A percentile compares a stretch with the other conserved stretches of the same genome.
phyloP scores from a whole-genome alignment of 2,888 invertebrate species.

The Agrypnus murinus region DNA sequence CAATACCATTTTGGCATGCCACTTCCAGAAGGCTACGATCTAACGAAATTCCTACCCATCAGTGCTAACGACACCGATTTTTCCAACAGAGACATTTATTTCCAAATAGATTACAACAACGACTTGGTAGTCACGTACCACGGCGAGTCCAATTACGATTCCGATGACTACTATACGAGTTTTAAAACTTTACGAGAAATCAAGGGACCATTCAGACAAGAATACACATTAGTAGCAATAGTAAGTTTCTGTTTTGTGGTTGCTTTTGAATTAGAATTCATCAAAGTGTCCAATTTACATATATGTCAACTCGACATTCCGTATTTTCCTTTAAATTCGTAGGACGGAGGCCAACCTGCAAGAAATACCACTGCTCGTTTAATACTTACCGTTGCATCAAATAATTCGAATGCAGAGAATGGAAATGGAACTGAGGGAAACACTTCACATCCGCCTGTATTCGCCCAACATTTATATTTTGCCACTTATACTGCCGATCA shows the following conservation, averaged over 20 bases:
- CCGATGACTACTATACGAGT: not conserved
- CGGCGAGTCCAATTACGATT: not conserved
- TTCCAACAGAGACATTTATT: conserved; percentile 15
- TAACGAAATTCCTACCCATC: conserved; percentile 10
- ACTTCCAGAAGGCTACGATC: conserved; percentile 20
- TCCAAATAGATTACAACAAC: conserved; percentile 7
- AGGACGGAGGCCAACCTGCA: not conserved
- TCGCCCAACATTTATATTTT: conserved; percentile 28
- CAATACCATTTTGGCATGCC: conserved; percentile 32
- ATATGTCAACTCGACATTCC: too few relatives aligned
- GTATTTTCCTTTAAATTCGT: not conserved
- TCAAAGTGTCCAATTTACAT: too few relatives aligned
- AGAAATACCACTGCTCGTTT: not conserved
- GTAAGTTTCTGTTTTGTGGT: conserved; percentile 17
- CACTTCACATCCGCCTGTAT: conserved; percentile 18
- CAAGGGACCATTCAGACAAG: conserved; percentile 2
- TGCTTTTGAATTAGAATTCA: too few relatives aligned
- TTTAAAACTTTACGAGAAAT: conserved; percentile 6
- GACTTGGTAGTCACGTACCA: not conserved
- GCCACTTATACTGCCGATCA: not conserved
- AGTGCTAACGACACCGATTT: conserved; percentile 29
- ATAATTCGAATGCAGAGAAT: not conserved
- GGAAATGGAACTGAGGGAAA: not conserved
- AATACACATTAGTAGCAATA: not conserved
- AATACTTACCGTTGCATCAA: not conserved